Evolutionary conservation across 2,888 invertebrate genomes (phyloP).

Genomic region (Drosophila setosimentum): DNA sequence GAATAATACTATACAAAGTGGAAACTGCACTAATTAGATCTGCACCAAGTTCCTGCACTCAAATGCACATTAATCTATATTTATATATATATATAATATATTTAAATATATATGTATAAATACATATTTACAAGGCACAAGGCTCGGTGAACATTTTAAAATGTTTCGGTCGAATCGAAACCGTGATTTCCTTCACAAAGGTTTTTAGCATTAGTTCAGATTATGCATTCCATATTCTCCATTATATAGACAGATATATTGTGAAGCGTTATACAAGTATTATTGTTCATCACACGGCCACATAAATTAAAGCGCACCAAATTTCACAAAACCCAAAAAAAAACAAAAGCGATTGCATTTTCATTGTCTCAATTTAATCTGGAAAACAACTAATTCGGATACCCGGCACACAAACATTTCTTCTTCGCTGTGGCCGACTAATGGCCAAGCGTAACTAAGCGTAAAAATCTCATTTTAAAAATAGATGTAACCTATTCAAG

Average conservation of each 20-base stretch:
- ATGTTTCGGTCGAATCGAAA: constrained; percentile 38
- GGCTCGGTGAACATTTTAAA: constrained; percentile 28
- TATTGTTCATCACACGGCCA: constrained; percentile 43
- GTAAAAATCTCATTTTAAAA: constrained; percentile 61
- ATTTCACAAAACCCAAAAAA: constrained; percentile 44
- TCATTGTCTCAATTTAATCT: constrained; percentile 55
- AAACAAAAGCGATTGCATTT: constrained; percentile 48
- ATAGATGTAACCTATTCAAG: constrained; percentile 29
- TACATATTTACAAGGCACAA: constrained; percentile 63
- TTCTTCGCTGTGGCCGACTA: constrained; percentile 17
- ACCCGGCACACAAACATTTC: constrained; percentile 29
- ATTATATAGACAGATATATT: constrained; percentile 9
- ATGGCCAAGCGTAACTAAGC: constrained; percentile 48
- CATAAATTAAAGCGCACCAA: constrained; percentile 68
- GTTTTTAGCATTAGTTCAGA: constrained; percentile 5
- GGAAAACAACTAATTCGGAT: constrained; percentile 39
- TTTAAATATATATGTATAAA: constrained; percentile 26
- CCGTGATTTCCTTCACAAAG: constrained; percentile 33
- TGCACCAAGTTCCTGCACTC: constrained; percentile 74
- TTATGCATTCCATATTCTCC: constrained; percentile 3
- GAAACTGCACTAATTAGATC: constrained; percentile 63
- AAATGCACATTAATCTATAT: constrained; percentile 62
- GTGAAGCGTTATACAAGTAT: constrained; percentile 2
- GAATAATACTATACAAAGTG: constrained; percentile 23
- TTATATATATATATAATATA: constrained; percentile 29